phyloP scores from a whole-genome alignment of 2,797 vertebrate genomes.

The Scyliorhinus canicula region DNA sequence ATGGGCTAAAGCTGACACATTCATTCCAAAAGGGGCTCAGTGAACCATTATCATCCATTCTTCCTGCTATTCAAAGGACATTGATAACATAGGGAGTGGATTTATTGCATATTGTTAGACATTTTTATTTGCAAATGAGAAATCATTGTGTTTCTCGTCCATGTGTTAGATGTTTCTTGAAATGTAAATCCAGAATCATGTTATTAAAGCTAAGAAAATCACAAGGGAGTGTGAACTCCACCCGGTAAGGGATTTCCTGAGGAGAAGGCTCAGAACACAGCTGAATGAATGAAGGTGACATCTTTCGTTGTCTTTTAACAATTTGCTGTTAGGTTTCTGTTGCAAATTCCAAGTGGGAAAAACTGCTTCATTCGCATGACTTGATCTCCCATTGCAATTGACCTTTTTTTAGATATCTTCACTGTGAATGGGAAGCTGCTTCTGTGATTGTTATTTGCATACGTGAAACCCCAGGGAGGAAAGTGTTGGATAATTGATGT shows the following conservation, averaged over 20 bases:
- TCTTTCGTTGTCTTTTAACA: slow-evolving; percentile 16
- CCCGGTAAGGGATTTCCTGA: slow-evolving; percentile 10
- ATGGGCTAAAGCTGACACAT: neutral
- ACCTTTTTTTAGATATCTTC: neutral
- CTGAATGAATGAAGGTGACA: neutral
- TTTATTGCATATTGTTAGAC: neutral
- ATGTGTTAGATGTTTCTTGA: slow-evolving; percentile 1
- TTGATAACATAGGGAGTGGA: neutral
- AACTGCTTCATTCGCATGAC: neutral
- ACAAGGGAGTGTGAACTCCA: slow-evolving; percentile 6
- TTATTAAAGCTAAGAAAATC: slow-evolving; percentile 17
- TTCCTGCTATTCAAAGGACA: neutral
- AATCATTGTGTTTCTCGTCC: neutral
- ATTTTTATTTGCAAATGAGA: neutral
- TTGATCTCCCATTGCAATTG: slow-evolving; percentile 14
- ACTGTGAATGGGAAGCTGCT: slow-evolving; percentile 1
- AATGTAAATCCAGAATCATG: slow-evolving; percentile 8
- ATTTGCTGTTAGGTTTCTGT: slow-evolving; percentile 21
- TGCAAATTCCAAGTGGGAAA: slow-evolving; percentile 8
- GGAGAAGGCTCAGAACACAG: neutral
- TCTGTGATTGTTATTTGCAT: neutral
- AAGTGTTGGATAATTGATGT: slow-evolving; percentile 23
- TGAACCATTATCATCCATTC: neutral
- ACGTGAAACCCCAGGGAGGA: neutral
- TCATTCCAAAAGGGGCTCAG: no score